Conservation (phyloP, 2,888 invertebrate species). For the Cerceris ruficornis region DNA sequence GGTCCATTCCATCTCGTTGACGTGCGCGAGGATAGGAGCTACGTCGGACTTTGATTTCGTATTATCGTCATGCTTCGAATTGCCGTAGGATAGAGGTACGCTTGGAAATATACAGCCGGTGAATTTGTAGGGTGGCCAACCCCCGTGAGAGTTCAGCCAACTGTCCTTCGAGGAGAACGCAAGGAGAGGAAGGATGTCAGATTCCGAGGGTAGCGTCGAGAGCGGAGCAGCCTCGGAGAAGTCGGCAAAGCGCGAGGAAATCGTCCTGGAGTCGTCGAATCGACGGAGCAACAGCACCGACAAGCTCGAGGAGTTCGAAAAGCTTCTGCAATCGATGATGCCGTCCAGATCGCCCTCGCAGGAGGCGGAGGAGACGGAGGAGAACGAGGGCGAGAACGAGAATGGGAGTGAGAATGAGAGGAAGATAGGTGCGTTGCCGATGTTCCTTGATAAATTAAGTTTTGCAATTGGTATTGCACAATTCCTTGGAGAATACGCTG, state of each 20-base stretch:
- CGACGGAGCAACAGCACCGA: constrained; percentile 67
- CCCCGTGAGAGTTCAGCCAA: constrained; percentile 22
- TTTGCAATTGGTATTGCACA: neutral
- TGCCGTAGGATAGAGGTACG: neutral
- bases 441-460: neutral
- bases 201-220: constrained; percentile 68
- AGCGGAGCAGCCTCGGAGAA: constrained; percentile 55
- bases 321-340: constrained; percentile 77
- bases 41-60: neutral
- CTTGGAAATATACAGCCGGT: neutral
- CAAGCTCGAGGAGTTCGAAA: constrained; percentile 78
- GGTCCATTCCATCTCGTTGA: constrained; percentile 13
- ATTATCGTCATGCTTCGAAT: neutral
- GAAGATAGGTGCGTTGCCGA: constrained; percentile 49
- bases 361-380: constrained; percentile 66
- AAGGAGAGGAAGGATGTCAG: constrained; percentile 66
- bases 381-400: constrained; percentile 45
- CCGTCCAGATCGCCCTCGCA: constrained; percentile 72
- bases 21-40: neutral
- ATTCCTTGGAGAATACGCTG: no score
- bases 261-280: constrained; percentile 32
- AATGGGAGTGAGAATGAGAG: constrained; percentile 45
- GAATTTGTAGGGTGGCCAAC: constrained; percentile 12
- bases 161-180: neutral
- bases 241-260: constrained; percentile 46